A percentile compares a stretch with the other conserved stretches of the same genome.
These are phyloP conservation scores for Leuciscus waleckii DNA, from an alignment of 2,797 vertebrate genomes.

Conservation along the genomic window DNA sequence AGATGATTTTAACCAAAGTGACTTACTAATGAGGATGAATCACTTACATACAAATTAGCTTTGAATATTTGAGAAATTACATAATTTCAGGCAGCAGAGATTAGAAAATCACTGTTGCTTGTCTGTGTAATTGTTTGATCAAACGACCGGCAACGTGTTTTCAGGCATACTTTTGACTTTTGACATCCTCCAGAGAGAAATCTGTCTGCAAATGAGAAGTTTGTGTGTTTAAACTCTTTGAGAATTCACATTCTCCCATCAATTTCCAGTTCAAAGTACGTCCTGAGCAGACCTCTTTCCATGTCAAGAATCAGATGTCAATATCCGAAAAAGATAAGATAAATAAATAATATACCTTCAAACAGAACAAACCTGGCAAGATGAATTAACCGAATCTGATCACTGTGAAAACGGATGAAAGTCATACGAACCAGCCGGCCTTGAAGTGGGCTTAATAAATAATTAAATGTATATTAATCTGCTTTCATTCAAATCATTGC, in stretches of 20 bases:
- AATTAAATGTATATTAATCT: slow-evolving; percentile 28
- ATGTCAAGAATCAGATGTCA: slow-evolving; percentile 14
- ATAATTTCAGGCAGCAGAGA: neutral
- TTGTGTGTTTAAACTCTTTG: neutral
- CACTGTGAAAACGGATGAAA: slow-evolving; percentile 31
- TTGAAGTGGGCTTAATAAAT: slow-evolving; percentile 43
- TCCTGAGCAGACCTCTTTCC: neutral
- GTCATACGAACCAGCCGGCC: slow-evolving; percentile 4
- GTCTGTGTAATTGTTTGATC: neutral
- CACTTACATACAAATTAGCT: neutral
- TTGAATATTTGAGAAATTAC: neutral
- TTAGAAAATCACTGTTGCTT: neutral
- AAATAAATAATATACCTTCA: slow-evolving; percentile 44
- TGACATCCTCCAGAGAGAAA: neutral
- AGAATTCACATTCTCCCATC: neutral
- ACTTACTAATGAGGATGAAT: slow-evolving; percentile 3
- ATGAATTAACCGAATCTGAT: slow-evolving; percentile 44
- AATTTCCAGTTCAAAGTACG: slow-evolving; percentile 17
- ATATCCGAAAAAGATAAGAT: slow-evolving; percentile 10
- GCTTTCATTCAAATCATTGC: neutral
- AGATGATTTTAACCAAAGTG: neutral
- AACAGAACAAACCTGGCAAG: slow-evolving; percentile 5
- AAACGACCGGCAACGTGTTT: neutral
- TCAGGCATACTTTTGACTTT: neutral
- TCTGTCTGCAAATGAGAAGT: neutral